Evolutionary conservation across 92 coral and sea anemone species (phyloP).

Genomic region (Siderastrea siderea): DNA sequence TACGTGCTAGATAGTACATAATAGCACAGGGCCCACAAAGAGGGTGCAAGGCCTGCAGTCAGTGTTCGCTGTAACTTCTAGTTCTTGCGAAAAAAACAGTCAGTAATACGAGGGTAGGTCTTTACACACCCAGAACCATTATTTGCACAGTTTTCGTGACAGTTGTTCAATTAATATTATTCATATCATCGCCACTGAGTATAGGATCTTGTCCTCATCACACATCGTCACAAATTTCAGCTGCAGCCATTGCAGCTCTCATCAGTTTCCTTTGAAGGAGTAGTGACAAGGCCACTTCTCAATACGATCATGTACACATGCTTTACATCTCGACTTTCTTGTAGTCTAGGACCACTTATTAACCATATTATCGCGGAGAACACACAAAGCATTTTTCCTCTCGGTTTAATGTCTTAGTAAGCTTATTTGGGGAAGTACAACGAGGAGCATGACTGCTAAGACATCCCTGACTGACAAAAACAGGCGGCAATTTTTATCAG

Average conservation of each 20-base stretch:
- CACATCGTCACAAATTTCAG: conserved; percentile 87
- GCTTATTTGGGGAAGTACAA: no score
- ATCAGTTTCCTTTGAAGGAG: conserved; percentile 73
- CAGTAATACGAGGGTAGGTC: no score
- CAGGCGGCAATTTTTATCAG: neutral
- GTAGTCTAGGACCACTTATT: neutral
- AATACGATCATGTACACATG: conserved; percentile 55
- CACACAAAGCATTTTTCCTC: neutral
- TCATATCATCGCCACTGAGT: conserved; percentile 60
- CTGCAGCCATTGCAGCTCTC: conserved; percentile 78
- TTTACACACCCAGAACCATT: no score
- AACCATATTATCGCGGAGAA: neutral
- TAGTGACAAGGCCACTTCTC: conserved; percentile 88
- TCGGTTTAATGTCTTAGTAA: no score
- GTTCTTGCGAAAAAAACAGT: no score
- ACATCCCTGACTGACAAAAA: neutral
- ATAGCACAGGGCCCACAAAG: no score
- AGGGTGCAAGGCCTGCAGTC: no score
- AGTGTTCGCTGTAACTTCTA: no score
- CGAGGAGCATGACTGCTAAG: no score
- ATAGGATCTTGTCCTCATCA: conserved; percentile 84
- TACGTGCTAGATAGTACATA: no score
- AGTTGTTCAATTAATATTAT: no score
- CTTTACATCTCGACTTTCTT: neutral
- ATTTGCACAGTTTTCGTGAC: no score